These are phyloP conservation scores for Lemur catta DNA, from an alignment of 2,797 vertebrate genomes.

Conservation along the genomic window DNA sequence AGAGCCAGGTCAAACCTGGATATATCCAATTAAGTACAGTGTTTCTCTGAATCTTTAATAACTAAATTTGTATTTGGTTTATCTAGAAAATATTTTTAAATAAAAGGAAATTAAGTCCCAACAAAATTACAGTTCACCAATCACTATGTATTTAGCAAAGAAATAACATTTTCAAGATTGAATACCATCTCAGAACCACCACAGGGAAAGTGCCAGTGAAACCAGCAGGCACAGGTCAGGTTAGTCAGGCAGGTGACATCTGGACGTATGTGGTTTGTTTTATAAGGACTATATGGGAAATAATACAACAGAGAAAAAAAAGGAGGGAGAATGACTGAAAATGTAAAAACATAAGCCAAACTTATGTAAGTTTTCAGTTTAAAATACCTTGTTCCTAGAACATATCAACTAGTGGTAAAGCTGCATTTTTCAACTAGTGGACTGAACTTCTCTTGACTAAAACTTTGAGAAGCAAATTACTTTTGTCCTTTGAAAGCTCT, in stretches of 20 bases:
- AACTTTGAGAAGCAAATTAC: not conserved
- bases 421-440: not conserved
- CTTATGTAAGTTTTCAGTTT: not conserved
- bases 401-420: not conserved
- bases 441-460: not conserved
- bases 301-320: fast-evolving
- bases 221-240: not conserved
- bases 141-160: not conserved
- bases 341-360: not conserved
- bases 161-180: not conserved
- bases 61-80: not conserved
- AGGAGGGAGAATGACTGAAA: not conserved
- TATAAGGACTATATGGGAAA: not conserved
- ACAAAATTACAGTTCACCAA: not conserved
- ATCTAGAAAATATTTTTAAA: not conserved
- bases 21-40: not conserved
- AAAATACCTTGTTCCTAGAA: not conserved
- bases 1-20: not conserved
- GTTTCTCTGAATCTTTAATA: not conserved
- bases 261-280: not conserved
- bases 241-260: no score
- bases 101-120: not conserved
- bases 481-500: not conserved
- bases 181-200: not conserved
- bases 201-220: not conserved